phyloP scores from a whole-genome alignment of 1,140 invertebrate species.

The Papilio aristodemus region DNA sequence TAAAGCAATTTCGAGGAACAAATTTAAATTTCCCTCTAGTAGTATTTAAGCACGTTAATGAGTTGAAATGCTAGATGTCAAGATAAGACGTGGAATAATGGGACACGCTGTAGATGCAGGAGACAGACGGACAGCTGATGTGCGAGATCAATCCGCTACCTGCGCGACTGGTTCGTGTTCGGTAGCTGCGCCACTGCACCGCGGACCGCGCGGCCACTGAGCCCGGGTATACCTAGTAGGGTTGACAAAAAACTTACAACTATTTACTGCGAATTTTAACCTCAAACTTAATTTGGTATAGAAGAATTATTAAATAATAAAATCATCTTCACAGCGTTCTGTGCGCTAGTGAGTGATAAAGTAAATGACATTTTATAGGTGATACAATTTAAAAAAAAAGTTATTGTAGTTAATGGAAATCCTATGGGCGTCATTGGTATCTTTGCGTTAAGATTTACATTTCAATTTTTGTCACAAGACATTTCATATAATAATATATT shows the following conservation, averaged over 20 bases:
- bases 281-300: too few species aligned
- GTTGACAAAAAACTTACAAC: not conserved
- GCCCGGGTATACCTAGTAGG: not conserved
- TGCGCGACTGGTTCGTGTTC: constrained; percentile 54
- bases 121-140: constrained; percentile 66
- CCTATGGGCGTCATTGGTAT: too few species aligned
- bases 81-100: constrained; percentile 22
- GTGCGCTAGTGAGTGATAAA: too few species aligned
- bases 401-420: too few species aligned
- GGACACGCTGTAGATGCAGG: constrained; percentile 1
- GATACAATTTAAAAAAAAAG: too few species aligned
- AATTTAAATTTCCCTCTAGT: not conserved
- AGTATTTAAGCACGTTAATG: not conserved
- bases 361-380: too few species aligned
- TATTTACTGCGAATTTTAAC: constrained; percentile 41
- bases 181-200: constrained; percentile 20
- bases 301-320: too few species aligned
- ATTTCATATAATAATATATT: too few species aligned
- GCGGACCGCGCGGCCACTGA: constrained; percentile 4
- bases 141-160: constrained; percentile 67
- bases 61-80: constrained; percentile 5
- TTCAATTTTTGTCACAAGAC: too few species aligned
- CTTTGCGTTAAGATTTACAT: too few species aligned
- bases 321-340: too few species aligned
- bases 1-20: not conserved